Evolutionary conservation across 2,797 vertebrate species (phyloP).

Genomic region (Mormyrops boulengeri): DNA sequence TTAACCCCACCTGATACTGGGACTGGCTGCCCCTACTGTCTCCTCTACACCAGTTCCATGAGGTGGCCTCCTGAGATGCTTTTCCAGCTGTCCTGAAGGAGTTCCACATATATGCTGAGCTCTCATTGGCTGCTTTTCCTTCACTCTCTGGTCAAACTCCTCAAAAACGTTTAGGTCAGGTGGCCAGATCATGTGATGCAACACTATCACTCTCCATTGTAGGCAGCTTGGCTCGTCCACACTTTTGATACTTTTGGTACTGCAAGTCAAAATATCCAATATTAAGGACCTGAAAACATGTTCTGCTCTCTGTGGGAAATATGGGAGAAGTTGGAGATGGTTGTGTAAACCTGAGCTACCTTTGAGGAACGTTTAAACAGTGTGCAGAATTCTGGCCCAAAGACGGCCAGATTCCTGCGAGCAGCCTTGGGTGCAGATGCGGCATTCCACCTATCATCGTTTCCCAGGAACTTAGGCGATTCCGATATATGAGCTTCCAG

Average conservation of each 20-base stretch:
- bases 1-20: background rate
- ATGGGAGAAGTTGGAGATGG: background rate
- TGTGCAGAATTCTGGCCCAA: background rate
- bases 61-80: background rate
- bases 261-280: background rate
- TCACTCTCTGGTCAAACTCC: background rate
- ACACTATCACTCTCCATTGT: background rate
- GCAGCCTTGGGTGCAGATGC: background rate
- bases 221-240: background rate
- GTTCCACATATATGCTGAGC: background rate
- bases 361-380: background rate
- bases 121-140: background rate
- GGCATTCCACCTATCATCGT: conserved; percentile 22
- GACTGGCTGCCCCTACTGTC: background rate
- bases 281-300: background rate
- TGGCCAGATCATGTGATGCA: background rate
- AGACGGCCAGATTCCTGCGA: background rate
- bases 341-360: background rate
- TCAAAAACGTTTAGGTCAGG: background rate
- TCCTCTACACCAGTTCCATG: background rate
- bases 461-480: conserved; percentile 36
- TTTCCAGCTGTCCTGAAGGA: background rate
- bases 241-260: background rate
- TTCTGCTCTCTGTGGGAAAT: background rate
- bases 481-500: conserved; percentile 39